Evolutionary conservation across 1,140 invertebrate genomes (phyloP).

Genomic region (Berghia stephanieae): DNA sequence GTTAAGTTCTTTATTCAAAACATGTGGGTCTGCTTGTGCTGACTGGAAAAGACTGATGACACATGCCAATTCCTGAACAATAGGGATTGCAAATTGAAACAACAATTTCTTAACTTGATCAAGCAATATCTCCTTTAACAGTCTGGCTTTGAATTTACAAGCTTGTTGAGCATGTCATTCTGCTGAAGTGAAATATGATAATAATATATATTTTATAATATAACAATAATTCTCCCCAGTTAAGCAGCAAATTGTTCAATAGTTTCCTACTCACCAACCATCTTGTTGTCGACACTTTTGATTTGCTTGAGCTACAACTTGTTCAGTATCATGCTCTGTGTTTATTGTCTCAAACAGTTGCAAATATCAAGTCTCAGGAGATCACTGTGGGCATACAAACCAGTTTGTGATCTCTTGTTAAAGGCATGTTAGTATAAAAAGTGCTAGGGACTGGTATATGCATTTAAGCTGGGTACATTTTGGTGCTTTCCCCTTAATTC

Average conservation of each 20-base stretch:
- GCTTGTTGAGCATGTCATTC: neutral
- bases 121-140: neutral
- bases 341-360: too few relatives aligned
- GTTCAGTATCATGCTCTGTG: too few relatives aligned
- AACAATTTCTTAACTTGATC: neutral
- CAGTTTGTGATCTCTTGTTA: too few relatives aligned
- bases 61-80: slow-evolving; percentile 1
- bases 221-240: slow-evolving; percentile 3
- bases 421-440: too few relatives aligned
- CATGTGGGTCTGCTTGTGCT: too few relatives aligned
- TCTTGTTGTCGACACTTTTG: neutral
- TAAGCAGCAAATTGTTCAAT: neutral
- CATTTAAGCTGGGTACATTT: neutral
- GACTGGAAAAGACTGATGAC: neutral
- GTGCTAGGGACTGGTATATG: neutral
- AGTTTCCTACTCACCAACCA: neutral
- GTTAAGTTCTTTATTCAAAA: too few relatives aligned
- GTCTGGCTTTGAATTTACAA: neutral
- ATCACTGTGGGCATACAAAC: too few relatives aligned
- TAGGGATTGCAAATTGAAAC: neutral
- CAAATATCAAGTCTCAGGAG: too few relatives aligned
- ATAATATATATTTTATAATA: too few relatives aligned
- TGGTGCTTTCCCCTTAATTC: neutral
- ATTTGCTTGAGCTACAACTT: too few relatives aligned
- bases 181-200: neutral